These are phyloP conservation scores for Myiagra hebetior DNA, from an alignment of 2,113 vertebrate species.

Conservation along the genomic window DNA sequence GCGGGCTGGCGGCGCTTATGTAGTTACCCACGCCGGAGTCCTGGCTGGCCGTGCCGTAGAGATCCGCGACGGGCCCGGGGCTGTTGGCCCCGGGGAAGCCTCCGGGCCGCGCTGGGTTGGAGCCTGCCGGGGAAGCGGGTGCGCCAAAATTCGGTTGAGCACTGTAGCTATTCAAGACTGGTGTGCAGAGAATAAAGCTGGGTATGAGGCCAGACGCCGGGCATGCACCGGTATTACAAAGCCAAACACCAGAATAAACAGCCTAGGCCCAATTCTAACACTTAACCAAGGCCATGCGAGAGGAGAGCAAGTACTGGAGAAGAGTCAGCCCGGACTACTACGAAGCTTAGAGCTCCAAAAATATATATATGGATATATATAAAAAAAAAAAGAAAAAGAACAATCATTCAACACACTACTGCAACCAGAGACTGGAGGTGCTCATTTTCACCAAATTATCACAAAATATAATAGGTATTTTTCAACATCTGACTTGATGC, in stretches of 20 bases:
- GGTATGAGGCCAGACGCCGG: slow-evolving; percentile 82
- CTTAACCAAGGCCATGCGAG: slow-evolving; percentile 86
- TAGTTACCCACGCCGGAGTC: slow-evolving; percentile 98
- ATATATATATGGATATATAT: slow-evolving; percentile 71
- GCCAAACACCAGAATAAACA: slow-evolving; percentile 82
- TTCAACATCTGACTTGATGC: slow-evolving; percentile 79
- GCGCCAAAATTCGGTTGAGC: slow-evolving; percentile 89
- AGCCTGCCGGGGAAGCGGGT: slow-evolving; percentile 87
- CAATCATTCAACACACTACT: slow-evolving; percentile 79
- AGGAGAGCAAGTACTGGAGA: slow-evolving; percentile 79
- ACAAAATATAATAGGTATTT: slow-evolving; percentile 72
- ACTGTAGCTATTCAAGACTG: slow-evolving; percentile 87
- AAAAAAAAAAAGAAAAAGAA: slow-evolving; percentile 60
- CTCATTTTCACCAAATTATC: slow-evolving; percentile 77
- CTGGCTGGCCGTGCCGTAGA: slow-evolving; percentile 92
- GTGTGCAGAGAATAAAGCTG: slow-evolving; percentile 87
- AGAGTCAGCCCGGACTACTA: slow-evolving; percentile 83
- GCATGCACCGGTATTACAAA: slow-evolving; percentile 82
- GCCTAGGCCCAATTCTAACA: slow-evolving; percentile 83
- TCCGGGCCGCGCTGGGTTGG: slow-evolving; percentile 92
- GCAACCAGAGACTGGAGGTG: slow-evolving; percentile 74
- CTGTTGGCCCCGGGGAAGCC: slow-evolving; percentile 96
- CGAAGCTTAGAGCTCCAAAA: slow-evolving; percentile 82
- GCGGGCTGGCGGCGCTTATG: slow-evolving; percentile 97
- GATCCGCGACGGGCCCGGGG: slow-evolving; percentile 87